phyloP scores from a whole-genome alignment of 2,113 vertebrate genomes.

The Centropristis striata region DNA sequence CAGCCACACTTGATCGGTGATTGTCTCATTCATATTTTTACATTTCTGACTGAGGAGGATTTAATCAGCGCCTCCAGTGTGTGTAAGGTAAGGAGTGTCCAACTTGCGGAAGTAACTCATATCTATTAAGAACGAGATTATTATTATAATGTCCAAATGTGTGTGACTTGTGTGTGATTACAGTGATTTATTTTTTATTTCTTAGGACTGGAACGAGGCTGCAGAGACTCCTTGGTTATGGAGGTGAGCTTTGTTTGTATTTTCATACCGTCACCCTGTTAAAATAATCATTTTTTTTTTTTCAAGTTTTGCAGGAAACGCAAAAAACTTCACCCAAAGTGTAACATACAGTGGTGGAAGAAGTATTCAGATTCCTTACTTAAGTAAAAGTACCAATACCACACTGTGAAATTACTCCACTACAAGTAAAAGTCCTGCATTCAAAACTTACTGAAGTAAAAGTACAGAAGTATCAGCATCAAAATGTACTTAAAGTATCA shows the following conservation, averaged over 20 bases:
- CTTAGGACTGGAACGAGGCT: conserved; percentile 82
- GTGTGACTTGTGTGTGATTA: not conserved
- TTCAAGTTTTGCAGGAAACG: no score
- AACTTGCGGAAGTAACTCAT: conserved; percentile 63
- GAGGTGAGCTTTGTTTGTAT: conserved; percentile 70
- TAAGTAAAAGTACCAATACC: no score
- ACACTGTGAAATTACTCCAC: no score
- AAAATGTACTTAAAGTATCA: no score
- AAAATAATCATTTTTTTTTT: no score
- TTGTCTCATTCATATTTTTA: conserved; percentile 81
- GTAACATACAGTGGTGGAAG: no score
- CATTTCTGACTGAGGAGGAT: conserved; percentile 78
- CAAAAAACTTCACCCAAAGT: no score
- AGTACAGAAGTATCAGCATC: no score
- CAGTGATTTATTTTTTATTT: conserved; percentile 13
- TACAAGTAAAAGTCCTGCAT: no score
- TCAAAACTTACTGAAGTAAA: no score
- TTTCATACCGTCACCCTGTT: no score
- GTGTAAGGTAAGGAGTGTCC: conserved; percentile 76
- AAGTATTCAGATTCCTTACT: no score
- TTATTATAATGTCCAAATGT: not conserved
- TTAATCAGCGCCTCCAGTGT: conserved; percentile 78
- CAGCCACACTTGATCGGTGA: conserved; percentile 66
- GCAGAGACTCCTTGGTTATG: conserved; percentile 84
- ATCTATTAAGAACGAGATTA: not conserved